Base-by-base conservation (phyloP, 2,113 vertebrate genomes). In the Oryzias curvinotus region DNA sequence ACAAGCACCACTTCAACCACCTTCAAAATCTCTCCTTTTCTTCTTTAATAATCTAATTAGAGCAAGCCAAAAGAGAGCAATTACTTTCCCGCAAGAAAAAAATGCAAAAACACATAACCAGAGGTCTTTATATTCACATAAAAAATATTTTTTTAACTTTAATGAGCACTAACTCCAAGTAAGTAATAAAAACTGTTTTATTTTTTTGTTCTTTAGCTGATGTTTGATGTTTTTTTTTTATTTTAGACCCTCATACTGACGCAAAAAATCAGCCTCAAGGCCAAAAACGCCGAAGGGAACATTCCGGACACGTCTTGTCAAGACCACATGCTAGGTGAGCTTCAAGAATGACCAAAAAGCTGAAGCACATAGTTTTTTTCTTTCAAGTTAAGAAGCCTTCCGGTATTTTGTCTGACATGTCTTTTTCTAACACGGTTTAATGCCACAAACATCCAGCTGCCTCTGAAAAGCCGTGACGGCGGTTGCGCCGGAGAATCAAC, bases 241-340 rank as follows among this genome's bases (percentile, higher is more conserved):
- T 65, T 66, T 4, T 82, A 96, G 95, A 87, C 89, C 47, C 90
- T 93, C 68, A 72, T 92, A 55, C 83, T 89, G 63, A 77, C 77
- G 59, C 87, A 85, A 88, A 92, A 92, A 91, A 89, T 82, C 71
- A 89, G 69, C 86, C 77, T 85, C 16, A 70, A 61, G 49, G 68
- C 58, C 83, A 93, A 94, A 66, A 91, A 90, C 53, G 79, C 83
- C 19, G 92, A 93, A 64, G 92, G 91, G 45, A 68, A 80, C 70
- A 69, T 89, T 62, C 68, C 80, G 49, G 93, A 94, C 21, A 66
- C 92, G 16, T 65, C 89, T 14, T 92, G 93, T 90, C 95, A 94
- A 85, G 96, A 90, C 84, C 92, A 93, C 78, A 81, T 90, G 83
- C 90, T 94, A 82, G 95, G 95, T 96, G 91, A 77, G 76, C n/a